These are phyloP conservation scores for Oligia fasciuncula DNA, from an alignment of 2,888 invertebrate species.

Conservation along the genomic window DNA sequence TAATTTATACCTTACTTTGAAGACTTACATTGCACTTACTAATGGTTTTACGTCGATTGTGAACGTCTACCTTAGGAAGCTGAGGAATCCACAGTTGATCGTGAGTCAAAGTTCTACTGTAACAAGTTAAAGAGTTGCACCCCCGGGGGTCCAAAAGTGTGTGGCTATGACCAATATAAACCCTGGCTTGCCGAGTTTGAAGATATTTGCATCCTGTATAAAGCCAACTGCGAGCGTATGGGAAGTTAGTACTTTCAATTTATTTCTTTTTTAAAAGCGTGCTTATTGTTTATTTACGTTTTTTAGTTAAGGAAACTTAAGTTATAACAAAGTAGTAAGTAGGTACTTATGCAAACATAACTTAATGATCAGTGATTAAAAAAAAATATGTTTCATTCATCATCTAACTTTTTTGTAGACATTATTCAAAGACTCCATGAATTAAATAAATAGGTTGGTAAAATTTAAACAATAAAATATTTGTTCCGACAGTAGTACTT, in stretches of 20 bases:
- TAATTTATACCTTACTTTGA: not conserved
- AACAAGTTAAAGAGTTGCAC: slow-evolving; percentile 66
- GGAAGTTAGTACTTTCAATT: slow-evolving; percentile 71
- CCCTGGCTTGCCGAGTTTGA: slow-evolving; percentile 71
- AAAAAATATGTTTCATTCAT: not conserved
- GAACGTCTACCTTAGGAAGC: not conserved
- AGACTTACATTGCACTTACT: not conserved
- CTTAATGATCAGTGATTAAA: too few species aligned
- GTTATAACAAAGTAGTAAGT: not conserved
- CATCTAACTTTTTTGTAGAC: not conserved
- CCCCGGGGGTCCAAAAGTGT: slow-evolving; percentile 64
- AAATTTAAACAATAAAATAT: not conserved
- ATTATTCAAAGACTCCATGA: not conserved
- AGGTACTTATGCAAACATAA: not conserved
- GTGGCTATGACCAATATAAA: slow-evolving; percentile 70
- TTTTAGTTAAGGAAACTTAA: not conserved
- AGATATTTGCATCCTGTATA: slow-evolving; percentile 73
- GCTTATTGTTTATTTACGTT: not conserved
- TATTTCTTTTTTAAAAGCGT: not conserved
- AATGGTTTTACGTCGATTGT: not conserved
- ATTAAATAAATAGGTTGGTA: too few species aligned
- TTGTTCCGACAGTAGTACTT: not conserved
- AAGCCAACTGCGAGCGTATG: slow-evolving; percentile 70
- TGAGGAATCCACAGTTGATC: not conserved
- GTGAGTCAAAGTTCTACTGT: slow-evolving; percentile 65